A percentile compares a stretch with the other conserved stretches of the same genome.
Conservation (phyloP, 2,113 vertebrate species). For the Rhagologus leucostigma region DNA sequence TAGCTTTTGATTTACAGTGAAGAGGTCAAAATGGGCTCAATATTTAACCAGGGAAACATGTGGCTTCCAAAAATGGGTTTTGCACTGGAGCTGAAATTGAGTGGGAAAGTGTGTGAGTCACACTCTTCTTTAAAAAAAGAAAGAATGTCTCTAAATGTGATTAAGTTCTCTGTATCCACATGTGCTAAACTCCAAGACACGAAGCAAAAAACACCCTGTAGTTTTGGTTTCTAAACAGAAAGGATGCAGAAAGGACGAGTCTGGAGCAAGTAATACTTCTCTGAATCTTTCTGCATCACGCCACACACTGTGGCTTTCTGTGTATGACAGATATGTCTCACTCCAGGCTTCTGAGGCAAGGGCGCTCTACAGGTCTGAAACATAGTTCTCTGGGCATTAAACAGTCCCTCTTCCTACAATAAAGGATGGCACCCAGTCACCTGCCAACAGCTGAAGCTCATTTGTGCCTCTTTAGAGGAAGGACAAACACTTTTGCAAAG, state of each 20-base stretch:
- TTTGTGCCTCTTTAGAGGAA: background rate
- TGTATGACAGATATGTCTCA: background rate
- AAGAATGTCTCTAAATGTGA: background rate
- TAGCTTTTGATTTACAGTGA: background rate
- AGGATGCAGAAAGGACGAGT: background rate
- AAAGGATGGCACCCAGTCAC: background rate
- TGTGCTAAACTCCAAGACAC: background rate
- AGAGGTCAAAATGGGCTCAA: background rate
- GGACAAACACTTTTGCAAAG: background rate
- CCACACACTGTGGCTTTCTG: background rate
- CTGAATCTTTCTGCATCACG: background rate
- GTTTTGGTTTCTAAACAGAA: background rate
- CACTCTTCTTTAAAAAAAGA: background rate
- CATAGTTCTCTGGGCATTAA: background rate
- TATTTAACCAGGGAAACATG: constrained; percentile 12
- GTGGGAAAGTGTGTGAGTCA: background rate
- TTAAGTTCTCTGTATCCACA: background rate
- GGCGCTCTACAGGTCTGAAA: background rate
- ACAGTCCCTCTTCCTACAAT: background rate
- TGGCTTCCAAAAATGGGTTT: background rate
- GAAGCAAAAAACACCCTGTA: background rate
- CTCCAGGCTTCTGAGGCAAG: background rate
- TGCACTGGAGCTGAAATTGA: background rate
- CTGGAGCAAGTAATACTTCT: background rate
- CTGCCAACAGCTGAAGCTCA: background rate